Percentiles rank a stretch among this genome's conserved stretches.
Conservation (phyloP, 2,888 invertebrate species). For the Chorisops tibialis region DNA sequence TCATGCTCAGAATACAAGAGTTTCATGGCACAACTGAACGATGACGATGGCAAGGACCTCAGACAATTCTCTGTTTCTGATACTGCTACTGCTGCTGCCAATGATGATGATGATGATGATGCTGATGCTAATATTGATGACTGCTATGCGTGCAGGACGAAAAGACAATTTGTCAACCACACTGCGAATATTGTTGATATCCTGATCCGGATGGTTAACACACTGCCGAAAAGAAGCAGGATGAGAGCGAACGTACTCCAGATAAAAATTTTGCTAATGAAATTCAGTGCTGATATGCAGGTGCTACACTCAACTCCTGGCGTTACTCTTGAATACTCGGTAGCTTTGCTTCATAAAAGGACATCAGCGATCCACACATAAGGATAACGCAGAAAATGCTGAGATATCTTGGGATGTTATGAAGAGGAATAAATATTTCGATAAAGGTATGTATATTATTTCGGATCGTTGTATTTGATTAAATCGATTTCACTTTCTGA, state of each 20-base stretch:
- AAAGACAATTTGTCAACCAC: background rate
- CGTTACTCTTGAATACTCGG: too few species aligned
- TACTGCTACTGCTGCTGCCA: background rate
- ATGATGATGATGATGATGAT: slow-evolving; percentile 4
- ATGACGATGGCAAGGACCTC: slow-evolving; percentile 4
- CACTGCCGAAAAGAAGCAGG: background rate
- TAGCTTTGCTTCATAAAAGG: too few species aligned
- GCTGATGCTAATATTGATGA: slow-evolving; percentile 9
- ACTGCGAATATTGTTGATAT: background rate
- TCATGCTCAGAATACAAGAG: slow-evolving; percentile 31
- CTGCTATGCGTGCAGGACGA: background rate
- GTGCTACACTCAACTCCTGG: too few species aligned
- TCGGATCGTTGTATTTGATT: too few species aligned
- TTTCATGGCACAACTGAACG: slow-evolving; percentile 27
- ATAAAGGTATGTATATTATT: too few species aligned
- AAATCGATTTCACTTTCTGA: too few species aligned
- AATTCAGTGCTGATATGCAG: background rate
- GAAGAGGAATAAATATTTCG: too few species aligned
- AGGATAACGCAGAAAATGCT: too few species aligned
- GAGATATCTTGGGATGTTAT: too few species aligned
- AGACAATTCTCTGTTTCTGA: background rate
- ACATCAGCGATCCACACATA: too few species aligned
- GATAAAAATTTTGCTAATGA: background rate
- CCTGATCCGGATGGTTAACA: background rate
- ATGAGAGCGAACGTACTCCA: background rate